These are phyloP conservation scores for Grammomys dolichurus DNA, from an alignment of 2,113 vertebrate genomes.

Conservation along the genomic window DNA sequence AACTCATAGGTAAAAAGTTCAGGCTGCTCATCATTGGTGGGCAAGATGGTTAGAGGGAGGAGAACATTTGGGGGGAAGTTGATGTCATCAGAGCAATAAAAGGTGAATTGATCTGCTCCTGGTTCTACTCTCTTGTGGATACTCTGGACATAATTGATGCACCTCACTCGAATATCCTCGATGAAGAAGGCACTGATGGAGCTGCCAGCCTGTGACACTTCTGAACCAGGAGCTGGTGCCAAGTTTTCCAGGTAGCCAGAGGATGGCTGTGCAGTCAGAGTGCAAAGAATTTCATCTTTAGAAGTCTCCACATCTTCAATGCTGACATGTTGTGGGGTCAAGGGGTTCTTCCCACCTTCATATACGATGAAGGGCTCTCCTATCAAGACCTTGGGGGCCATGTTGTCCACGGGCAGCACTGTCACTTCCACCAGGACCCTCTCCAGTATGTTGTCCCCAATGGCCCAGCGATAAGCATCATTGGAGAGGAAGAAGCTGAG, in stretches of 20 bases:
- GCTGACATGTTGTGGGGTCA: slow-evolving; percentile 82
- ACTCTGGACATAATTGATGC: slow-evolving; percentile 86
- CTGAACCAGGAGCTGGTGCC: slow-evolving; percentile 83
- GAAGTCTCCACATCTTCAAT: slow-evolving; percentile 82
- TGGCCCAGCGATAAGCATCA: slow-evolving; percentile 74
- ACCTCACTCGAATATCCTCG: slow-evolving; percentile 76
- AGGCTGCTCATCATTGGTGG: slow-evolving; percentile 84
- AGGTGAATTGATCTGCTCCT: slow-evolving; percentile 82
- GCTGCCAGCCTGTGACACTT: slow-evolving; percentile 79
- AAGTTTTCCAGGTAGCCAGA: slow-evolving; percentile 86
- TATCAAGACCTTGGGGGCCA: slow-evolving; percentile 88
- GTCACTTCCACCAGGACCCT: slow-evolving; percentile 80
- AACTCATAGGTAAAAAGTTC: slow-evolving; percentile 82
- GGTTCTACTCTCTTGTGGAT: slow-evolving; percentile 85
- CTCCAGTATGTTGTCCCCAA: slow-evolving; percentile 78
- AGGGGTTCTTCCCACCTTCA: slow-evolving; percentile 91
- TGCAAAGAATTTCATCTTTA: slow-evolving; percentile 84
- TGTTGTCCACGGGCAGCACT: slow-evolving; percentile 83
- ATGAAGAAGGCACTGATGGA: slow-evolving; percentile 86
- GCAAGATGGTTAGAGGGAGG: slow-evolving; percentile 83
- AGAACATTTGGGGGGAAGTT: slow-evolving; percentile 82
- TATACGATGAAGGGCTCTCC: slow-evolving; percentile 86
- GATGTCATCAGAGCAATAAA: slow-evolving; percentile 85
- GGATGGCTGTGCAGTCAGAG: slow-evolving; percentile 80
- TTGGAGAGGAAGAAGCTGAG: slow-evolving; percentile 84